phyloP scores from a whole-genome alignment of 2,113 vertebrate species.

The Oostethus manadensis region DNA sequence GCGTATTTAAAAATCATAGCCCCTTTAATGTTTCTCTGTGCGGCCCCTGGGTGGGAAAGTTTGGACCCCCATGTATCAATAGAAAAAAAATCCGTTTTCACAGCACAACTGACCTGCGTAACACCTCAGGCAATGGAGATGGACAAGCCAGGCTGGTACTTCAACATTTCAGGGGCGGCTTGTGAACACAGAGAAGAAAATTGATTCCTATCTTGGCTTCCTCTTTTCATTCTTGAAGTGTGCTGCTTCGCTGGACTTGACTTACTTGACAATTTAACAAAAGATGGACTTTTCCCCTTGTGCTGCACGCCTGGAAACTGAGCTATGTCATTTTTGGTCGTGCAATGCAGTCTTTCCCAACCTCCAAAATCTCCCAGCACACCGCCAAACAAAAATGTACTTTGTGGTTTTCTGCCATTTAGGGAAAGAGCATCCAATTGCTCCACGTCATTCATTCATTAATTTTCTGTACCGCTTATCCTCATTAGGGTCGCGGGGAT shows the following conservation, averaged over 20 bases:
- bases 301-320: constrained; percentile 18
- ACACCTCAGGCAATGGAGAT: background rate
- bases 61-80: too few species aligned
- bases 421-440: too few species aligned
- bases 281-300: background rate
- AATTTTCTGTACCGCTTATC: too few species aligned
- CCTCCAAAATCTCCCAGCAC: too few species aligned
- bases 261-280: constrained; percentile 14
- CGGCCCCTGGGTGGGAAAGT: too few species aligned
- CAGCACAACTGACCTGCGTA: constrained; percentile 11
- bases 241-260: constrained; percentile 13
- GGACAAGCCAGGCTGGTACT: constrained; percentile 8
- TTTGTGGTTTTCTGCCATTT: too few species aligned
- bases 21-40: too few species aligned
- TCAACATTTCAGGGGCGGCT: constrained; percentile 7
- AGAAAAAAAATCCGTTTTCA: background rate
- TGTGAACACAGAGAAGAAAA: constrained; percentile 8
- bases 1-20: too few species aligned
- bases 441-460: too few species aligned
- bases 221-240: constrained; percentile 5
- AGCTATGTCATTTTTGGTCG: background rate
- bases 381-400: too few species aligned
- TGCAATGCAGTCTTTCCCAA: background rate
- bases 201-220: constrained; percentile 1
- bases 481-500: too few species aligned